Evolutionary conservation across 2,113 vertebrate genomes (phyloP), one percentile per base, ranked within the genome.

Genomic region (Panthera uncia): DNA sequence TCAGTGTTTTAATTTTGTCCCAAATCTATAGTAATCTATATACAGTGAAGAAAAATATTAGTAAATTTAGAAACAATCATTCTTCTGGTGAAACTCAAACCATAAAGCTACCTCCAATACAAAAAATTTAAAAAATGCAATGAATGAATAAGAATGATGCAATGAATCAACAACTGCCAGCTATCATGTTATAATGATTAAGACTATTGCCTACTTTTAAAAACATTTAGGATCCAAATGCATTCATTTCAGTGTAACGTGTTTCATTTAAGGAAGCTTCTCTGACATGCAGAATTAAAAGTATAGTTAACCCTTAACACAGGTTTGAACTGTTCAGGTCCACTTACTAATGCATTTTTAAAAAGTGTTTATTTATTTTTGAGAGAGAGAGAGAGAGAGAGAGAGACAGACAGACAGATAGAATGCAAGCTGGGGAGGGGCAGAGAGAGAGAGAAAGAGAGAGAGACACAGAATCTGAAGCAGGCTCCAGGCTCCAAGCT

Each of bases 21-120:
- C 50, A n/a, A 87, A 36, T 71, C 73, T 74, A 79, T 1, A 82
- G 76, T 71, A 50, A 66, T 85, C 23, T 25, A 36, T 65, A 81
- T 65, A 80, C 11, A 76, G 19, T 38, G 1, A 66, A 33, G 52
- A 91, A 81, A 36, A 81, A 36, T 84, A n/a, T 38, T 61, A 88
- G 5, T 63, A 93, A 48, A 78, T 78, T 68, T 50, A 76, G 52
- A 14, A 95, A 87, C 89, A 96, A 95, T 38, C 97, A 89, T 48
- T 78, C 4, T 93, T 97, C 71, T 89, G 84, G 50, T 85, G 81
- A 80, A 86, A 98, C 83, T 2, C 13, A 65, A 96, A 85, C 45
- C 33, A 78, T 90, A 93, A 97, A 97, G 91, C 33, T 80, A 88
- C 31, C 6, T 50, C 55, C 33, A 50, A 45, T 2, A 55, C 33